Evolutionary conservation across 2,113 vertebrate genomes (phyloP).

Genomic region (Caloenas nicobarica): DNA sequence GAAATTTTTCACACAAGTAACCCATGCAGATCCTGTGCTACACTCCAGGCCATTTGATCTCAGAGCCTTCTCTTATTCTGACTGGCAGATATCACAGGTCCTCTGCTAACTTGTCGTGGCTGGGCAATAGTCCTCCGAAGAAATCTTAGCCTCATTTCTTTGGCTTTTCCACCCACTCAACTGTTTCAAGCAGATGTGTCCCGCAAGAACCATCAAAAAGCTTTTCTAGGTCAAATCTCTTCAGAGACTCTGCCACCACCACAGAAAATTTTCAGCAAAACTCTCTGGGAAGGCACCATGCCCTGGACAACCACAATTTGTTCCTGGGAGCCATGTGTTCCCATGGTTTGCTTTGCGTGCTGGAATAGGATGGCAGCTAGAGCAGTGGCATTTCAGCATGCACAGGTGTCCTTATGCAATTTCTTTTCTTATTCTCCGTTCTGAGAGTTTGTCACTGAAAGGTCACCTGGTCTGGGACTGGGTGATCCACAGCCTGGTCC

Average conservation of each 20-base stretch:
- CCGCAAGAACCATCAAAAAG: neutral
- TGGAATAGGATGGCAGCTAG: neutral
- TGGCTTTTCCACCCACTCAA: neutral
- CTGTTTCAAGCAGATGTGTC: neutral
- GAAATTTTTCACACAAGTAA: neutral
- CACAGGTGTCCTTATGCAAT: neutral
- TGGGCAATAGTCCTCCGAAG: constrained; percentile 6
- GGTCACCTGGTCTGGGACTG: neutral
- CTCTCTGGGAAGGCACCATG: neutral
- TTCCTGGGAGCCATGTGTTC: neutral
- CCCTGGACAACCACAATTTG: neutral
- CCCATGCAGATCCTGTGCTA: neutral
- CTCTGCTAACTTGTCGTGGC: neutral
- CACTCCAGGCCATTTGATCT: neutral
- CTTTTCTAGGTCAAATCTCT: neutral
- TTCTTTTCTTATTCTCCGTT: neutral
- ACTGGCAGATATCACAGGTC: neutral
- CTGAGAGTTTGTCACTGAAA: neutral
- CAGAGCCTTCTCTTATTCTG: neutral
- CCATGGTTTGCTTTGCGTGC: neutral
- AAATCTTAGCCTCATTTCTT: neutral
- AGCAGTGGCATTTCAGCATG: neutral
- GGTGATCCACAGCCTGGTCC: neutral
- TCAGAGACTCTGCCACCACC: neutral
- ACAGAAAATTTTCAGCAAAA: neutral